These are phyloP conservation scores for Eupithecia subfuscata DNA, from an alignment of 2,888 invertebrate species.

Conservation along the genomic window DNA sequence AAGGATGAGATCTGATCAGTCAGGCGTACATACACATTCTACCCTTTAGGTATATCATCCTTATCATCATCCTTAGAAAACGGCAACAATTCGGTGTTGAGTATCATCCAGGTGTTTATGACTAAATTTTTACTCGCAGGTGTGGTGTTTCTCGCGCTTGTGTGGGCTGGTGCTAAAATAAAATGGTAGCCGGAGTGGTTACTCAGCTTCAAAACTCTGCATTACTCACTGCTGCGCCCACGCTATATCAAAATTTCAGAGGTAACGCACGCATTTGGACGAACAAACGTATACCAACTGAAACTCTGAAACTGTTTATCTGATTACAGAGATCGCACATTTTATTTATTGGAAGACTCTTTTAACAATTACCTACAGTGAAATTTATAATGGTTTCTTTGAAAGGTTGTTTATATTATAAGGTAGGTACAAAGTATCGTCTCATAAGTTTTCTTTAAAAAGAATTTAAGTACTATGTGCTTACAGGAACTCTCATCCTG, in stretches of 20 bases:
- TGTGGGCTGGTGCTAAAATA: constrained; percentile 80
- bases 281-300: constrained; percentile 38
- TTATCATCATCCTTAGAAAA: constrained; percentile 41
- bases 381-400: background rate
- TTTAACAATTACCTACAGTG: background rate
- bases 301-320: constrained; percentile 23
- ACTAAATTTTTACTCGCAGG: constrained; percentile 70
- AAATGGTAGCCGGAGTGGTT: constrained; percentile 69
- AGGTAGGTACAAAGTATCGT: background rate
- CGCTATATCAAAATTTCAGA: constrained; percentile 80
- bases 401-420: background rate
- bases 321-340: background rate
- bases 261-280: constrained; percentile 70
- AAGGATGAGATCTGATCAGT: background rate
- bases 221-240: constrained; percentile 77
- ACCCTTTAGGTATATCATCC: no score
- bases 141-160: constrained; percentile 71
- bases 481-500: background rate
- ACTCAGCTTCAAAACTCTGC: constrained; percentile 70
- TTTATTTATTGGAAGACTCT: background rate
- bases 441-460: background rate
- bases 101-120: constrained; percentile 79
- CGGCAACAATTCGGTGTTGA: constrained; percentile 64
- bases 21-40: background rate
- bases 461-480: background rate